phyloP scores from a whole-genome alignment of 2,113 vertebrate species.

The Aphyosemion australe region DNA sequence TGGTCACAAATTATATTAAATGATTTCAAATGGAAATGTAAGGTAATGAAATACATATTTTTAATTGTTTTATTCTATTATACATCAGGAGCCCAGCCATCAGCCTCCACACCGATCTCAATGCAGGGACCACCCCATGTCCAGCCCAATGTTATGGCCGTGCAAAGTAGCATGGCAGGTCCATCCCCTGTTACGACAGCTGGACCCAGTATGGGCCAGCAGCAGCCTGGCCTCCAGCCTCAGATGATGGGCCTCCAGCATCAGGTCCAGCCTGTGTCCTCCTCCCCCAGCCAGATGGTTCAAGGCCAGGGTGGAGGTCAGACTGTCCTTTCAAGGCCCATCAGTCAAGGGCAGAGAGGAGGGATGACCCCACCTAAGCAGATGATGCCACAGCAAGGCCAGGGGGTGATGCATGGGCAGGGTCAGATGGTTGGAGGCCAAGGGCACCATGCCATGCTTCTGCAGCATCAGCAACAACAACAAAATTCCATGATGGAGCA shows the following conservation, averaged over 20 bases:
- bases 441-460: constrained; percentile 90
- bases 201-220: constrained; percentile 86
- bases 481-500: constrained; percentile 97
- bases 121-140: constrained; percentile 89
- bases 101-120: constrained; percentile 86
- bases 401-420: constrained; percentile 92
- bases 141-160: constrained; percentile 89
- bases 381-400: constrained; percentile 93
- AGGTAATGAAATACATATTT: background rate
- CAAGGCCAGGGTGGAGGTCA: constrained; percentile 85
- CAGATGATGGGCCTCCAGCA: constrained; percentile 96
- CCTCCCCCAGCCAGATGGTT: constrained; percentile 94
- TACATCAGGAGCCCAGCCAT: constrained; percentile 86
- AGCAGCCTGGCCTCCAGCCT: constrained; percentile 89
- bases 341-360: constrained; percentile 89
- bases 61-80: constrained; percentile 32
- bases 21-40: no score
- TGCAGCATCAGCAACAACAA: constrained; percentile 77
- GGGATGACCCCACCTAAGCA: constrained; percentile 98
- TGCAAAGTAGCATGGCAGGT: constrained; percentile 88
- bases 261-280: constrained; percentile 91
- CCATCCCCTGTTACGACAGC: constrained; percentile 84
- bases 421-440: constrained; percentile 93
- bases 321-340: constrained; percentile 93
- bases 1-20: no score